Percentiles rank a stretch among this genome's conserved stretches.
Evolutionary conservation across 2,113 vertebrate genomes (phyloP).

Genomic region (Eptatretus burgeri): DNA sequence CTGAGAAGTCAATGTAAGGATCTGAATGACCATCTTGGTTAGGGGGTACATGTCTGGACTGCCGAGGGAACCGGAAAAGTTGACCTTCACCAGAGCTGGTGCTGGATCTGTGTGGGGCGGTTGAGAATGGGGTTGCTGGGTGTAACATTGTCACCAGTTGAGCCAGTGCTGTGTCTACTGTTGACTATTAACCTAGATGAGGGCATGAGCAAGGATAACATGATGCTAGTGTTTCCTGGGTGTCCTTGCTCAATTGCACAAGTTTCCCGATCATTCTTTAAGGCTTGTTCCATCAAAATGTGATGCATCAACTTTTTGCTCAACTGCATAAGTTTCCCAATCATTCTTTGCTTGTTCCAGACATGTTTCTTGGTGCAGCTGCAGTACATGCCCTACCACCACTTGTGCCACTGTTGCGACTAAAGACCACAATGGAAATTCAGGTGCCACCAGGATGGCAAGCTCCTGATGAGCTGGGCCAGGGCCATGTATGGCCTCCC

Average conservation of each 20-base stretch:
- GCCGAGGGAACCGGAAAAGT: conserved; percentile 52
- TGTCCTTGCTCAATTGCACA: no score
- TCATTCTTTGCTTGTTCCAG: no score
- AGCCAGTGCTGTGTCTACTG: conserved; percentile 40
- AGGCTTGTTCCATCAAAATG: no score
- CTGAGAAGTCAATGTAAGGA: conserved; percentile 78
- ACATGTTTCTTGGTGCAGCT: conserved; percentile 47
- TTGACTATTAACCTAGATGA: conserved; percentile 80
- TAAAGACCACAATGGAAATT: conserved; percentile 55
- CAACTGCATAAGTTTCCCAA: no score
- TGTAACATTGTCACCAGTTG: conserved; percentile 47
- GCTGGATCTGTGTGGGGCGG: conserved; percentile 70
- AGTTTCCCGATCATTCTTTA: no score
- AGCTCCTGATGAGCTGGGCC: conserved; percentile 94
- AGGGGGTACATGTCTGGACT: conserved; percentile 47
- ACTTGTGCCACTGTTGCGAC: conserved; percentile 62
- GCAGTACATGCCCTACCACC: conserved; percentile 61
- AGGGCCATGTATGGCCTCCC: conserved; percentile 67
- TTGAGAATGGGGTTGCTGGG: no score
- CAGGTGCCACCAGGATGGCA: conserved; percentile 77
- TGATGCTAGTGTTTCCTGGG: conserved; percentile 75
- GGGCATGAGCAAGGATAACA: conserved; percentile 83
- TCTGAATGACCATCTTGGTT: conserved; percentile 72
- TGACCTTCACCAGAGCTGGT: conserved; percentile 38
- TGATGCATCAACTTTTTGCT: no score